A percentile compares a stretch with the other conserved stretches of the same genome.
phyloP scores from a whole-genome alignment of 2,113 vertebrate genomes.

The Toxotes chatareus region DNA sequence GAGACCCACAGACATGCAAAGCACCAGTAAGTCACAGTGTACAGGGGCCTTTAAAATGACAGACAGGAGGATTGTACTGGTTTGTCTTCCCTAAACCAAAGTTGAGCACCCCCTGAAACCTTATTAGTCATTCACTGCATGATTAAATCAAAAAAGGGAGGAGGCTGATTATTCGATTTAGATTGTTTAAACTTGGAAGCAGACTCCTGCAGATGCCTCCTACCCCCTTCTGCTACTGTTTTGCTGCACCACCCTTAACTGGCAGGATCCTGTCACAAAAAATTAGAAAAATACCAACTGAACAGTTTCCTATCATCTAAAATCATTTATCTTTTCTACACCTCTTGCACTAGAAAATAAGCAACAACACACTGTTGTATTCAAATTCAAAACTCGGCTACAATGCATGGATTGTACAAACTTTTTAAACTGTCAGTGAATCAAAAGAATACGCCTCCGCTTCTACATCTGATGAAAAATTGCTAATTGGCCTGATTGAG shows the following conservation, averaged over 20 bases:
- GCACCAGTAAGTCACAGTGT: background rate
- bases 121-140: background rate
- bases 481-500: slow-evolving; percentile 37
- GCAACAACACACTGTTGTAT: background rate
- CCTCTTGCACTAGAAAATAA: background rate
- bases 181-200: slow-evolving; percentile 10
- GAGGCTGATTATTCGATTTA: background rate
- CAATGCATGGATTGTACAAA: background rate
- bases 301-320: background rate
- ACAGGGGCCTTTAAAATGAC: background rate
- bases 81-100: background rate
- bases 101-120: background rate
- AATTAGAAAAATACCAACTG: background rate
- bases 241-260: background rate
- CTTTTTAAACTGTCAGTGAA: background rate
- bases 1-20: background rate
- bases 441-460: background rate
- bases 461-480: slow-evolving; percentile 16
- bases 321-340: background rate
- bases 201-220: slow-evolving; percentile 5
- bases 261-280: background rate
- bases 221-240: background rate
- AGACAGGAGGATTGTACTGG: background rate
- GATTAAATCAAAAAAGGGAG: background rate
- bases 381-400: background rate